These are phyloP conservation scores for Liparis tanakae DNA, from an alignment of 2,797 vertebrate species.

Conservation along the genomic window DNA sequence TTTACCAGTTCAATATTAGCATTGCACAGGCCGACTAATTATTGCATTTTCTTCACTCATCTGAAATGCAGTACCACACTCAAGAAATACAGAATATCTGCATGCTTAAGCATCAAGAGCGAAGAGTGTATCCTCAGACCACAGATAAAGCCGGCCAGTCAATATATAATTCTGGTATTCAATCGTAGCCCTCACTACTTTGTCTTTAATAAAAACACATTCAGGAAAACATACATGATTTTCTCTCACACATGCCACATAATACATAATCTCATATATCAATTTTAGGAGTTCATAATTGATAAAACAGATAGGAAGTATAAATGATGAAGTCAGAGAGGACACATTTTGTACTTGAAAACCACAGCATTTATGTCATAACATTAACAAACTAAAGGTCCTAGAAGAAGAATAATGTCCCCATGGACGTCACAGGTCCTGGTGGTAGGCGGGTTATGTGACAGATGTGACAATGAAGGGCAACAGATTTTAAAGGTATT, in stretches of 20 bases:
- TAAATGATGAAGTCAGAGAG: not conserved
- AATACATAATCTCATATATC: not conserved
- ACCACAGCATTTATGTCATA: not conserved
- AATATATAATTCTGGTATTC: not conserved
- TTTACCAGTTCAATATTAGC: not conserved
- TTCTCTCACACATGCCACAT: not conserved
- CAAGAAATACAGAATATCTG: not conserved
- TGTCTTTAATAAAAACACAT: not conserved
- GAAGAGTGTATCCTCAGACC: not conserved
- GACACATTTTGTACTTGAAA: not conserved
- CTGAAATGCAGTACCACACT: slow-evolving; percentile 1
- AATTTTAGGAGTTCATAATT: not conserved
- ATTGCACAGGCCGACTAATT: slow-evolving; percentile 2
- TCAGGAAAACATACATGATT: not conserved
- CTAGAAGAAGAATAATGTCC: not conserved
- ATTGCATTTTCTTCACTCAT: slow-evolving; percentile 4
- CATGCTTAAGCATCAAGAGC: not conserved
- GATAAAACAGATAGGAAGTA: not conserved
- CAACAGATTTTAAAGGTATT: not conserved
- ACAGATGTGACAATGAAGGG: slow-evolving; percentile 14
- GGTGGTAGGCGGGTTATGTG: not conserved
- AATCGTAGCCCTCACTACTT: not conserved
- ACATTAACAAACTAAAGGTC: slow-evolving; percentile 15
- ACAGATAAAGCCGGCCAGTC: not conserved
- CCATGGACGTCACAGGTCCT: not conserved